Percentiles rank a stretch among this genome's conserved stretches.
Conservation (phyloP, 2,797 vertebrate species). For the Acanthurus leucopareius region DNA sequence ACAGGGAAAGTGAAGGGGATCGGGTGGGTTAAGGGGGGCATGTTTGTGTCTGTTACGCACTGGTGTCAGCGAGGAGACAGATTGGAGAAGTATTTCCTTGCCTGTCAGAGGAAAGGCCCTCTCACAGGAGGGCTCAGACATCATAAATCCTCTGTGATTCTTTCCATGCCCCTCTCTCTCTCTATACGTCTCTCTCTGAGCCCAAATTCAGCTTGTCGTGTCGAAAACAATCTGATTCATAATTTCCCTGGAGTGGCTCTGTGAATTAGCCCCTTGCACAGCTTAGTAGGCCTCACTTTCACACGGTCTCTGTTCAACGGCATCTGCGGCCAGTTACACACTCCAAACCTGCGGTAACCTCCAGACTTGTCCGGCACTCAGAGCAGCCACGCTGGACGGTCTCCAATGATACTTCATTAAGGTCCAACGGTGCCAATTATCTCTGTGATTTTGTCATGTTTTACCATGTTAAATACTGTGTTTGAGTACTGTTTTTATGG, state of each 20-base stretch:
- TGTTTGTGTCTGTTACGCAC: conserved; percentile 67
- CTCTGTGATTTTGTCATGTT: conserved; percentile 44
- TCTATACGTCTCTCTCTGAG: conserved; percentile 33
- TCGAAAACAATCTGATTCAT: conserved; percentile 76
- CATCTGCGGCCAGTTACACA: conserved; percentile 51
- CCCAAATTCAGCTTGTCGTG: conserved; percentile 44
- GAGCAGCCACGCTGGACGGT: conserved; percentile 44
- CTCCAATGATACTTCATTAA: conserved; percentile 59
- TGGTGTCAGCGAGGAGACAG: conserved; percentile 76
- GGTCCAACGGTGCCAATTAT: conserved; percentile 41
- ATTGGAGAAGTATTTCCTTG: conserved; percentile 79
- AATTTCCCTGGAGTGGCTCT: conserved; percentile 68
- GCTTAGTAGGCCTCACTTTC: conserved; percentile 67
- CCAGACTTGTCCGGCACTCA: conserved; percentile 31
- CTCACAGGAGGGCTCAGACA: conserved; percentile 80
- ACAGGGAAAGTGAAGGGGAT: conserved; percentile 53
- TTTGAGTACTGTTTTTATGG: conserved; percentile 47
- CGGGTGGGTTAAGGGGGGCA: conserved; percentile 43
- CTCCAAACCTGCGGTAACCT: conserved; percentile 46
- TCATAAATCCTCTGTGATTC: conserved; percentile 80
- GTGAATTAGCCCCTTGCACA: conserved; percentile 63
- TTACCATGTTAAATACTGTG: conserved; percentile 40
- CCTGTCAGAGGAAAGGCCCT: conserved; percentile 74
- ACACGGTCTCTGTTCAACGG: conserved; percentile 64
- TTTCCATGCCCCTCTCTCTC: conserved; percentile 67